Evolutionary conservation across 2,113 vertebrate genomes (phyloP).

Genomic region (Bubo bubo): DNA sequence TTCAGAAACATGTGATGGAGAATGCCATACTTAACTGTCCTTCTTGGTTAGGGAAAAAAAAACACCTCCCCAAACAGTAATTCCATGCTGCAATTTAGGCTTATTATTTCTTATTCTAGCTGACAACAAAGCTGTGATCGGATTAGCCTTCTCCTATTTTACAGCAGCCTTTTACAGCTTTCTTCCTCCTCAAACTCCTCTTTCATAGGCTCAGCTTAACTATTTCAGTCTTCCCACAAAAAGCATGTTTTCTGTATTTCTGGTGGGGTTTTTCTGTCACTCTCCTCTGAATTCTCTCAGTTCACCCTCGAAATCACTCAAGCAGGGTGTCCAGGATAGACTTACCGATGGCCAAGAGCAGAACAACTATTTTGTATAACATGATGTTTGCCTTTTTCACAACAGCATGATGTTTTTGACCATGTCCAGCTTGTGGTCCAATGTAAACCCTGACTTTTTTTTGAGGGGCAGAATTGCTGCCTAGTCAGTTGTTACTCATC

Average conservation of each 20-base stretch:
- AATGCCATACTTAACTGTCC: background rate
- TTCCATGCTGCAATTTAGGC: background rate
- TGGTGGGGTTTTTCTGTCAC: background rate
- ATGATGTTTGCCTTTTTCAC: background rate
- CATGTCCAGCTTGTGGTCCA: constrained; percentile 21
- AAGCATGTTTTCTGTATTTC: background rate
- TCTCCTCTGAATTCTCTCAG: background rate
- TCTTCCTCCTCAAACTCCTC: background rate
- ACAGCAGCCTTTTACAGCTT: background rate
- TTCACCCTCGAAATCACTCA: background rate
- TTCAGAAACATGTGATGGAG: background rate
- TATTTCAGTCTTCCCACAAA: background rate
- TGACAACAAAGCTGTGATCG: background rate
- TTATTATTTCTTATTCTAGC: background rate
- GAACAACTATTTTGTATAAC: background rate
- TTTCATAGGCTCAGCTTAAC: background rate
- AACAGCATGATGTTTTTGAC: constrained; percentile 59
- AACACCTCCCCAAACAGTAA: background rate
- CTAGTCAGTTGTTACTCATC: background rate
- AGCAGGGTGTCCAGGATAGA: background rate
- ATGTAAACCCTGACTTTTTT: background rate
- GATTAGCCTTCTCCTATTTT: background rate
- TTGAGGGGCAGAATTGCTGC: background rate
- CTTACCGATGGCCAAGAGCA: background rate
- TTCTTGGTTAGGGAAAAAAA: background rate